A percentile compares a stretch with the other conserved stretches of the same genome.
These are phyloP conservation scores for Sycobia sp. DNA, from an alignment of 1,140 invertebrate genomes.

Conservation along the genomic window DNA sequence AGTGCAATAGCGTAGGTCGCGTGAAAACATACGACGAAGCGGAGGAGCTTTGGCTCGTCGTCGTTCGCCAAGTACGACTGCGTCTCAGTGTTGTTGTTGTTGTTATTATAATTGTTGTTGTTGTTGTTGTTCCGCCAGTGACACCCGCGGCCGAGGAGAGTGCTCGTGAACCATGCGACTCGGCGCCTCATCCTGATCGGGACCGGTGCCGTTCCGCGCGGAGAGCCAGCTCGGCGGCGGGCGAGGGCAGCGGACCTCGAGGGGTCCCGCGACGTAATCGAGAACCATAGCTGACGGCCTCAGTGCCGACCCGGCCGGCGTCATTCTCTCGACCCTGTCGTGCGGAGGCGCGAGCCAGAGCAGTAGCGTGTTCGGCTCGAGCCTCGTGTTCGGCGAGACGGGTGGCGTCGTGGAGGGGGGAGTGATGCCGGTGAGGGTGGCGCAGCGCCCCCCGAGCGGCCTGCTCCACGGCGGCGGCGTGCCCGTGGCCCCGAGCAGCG, in stretches of 20 bases:
- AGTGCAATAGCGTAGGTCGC: slow-evolving; percentile 6
- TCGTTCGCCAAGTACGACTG: background rate
- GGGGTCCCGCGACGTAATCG: too few relatives aligned
- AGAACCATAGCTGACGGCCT: slow-evolving; percentile 5
- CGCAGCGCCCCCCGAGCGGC: slow-evolving; percentile 62
- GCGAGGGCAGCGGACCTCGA: too few relatives aligned
- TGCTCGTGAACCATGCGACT: too few relatives aligned
- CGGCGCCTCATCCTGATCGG: too few relatives aligned
- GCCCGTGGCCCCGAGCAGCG: slow-evolving; percentile 48
- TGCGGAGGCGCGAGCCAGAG: slow-evolving; percentile 28
- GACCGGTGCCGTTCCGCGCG: too few relatives aligned
- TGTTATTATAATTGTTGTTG: too few relatives aligned
- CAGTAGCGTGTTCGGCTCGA: slow-evolving; percentile 37
- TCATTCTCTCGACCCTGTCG: slow-evolving; percentile 33
- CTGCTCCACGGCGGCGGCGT: slow-evolving; percentile 60
- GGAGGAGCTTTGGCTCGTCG: background rate
- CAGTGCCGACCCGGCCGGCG: slow-evolving; percentile 19
- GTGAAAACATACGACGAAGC: too few relatives aligned
- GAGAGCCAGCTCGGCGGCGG: too few relatives aligned
- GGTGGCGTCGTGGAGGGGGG: slow-evolving; percentile 60
- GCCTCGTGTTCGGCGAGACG: slow-evolving; percentile 49
- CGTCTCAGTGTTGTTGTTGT: background rate
- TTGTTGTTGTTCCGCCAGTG: too few relatives aligned
- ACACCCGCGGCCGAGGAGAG: too few relatives aligned
- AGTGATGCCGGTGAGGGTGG: slow-evolving; percentile 63